Evolutionary conservation across 2,888 invertebrate genomes (phyloP), one percentile per base, ranked within the genome.

Genomic region (Drosophila testacea): DNA sequence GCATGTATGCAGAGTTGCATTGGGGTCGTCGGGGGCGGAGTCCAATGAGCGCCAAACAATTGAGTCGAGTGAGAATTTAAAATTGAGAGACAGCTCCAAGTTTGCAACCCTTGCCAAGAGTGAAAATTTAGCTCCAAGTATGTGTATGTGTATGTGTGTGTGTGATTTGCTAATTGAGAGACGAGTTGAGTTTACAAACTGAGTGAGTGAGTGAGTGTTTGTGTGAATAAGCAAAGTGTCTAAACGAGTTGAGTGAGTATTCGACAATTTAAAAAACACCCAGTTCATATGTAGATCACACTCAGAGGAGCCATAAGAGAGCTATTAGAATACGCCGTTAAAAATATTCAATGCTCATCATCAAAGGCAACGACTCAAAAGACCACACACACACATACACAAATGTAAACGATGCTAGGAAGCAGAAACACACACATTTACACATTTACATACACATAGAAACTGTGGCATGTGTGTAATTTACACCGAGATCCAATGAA

Each of bases 81-180:
- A 62, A 60, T 60, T 64, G 68, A 65, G 74, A 68, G 68, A n/a
- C 48, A 30, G 78, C 69, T 63, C 75, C 81, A 77, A 46, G 28
- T 61, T 69, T 73, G 62, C 75, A 75, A 75, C 77, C 73, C 77
- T 77, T 69, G 77, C 52, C 50, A 4, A 1, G 69, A 74, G 69
- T 69, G 69, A 50, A 64, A 54, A 7, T 2, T 34, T 7, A 27
- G 57, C 54, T 62, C 27, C 62, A 65, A 28, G 4, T 55, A 13
- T 13, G 10, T 50, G 22, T 39, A 16, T 13, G 61, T 52, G 46
- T 57, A 38, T 56, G 46, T 57, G 41, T 56, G 46, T 56, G 65
- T 60, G 54, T 32, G 44, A 86, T 88, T 84, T 87, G 81, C 75
- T 87, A 90, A 90, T 82, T 82, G 90, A 90, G 89, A 83, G 83